These are phyloP conservation scores for Lepisosteus oculatus DNA, from an alignment of 2,113 vertebrate species.

Conservation along the genomic window DNA sequence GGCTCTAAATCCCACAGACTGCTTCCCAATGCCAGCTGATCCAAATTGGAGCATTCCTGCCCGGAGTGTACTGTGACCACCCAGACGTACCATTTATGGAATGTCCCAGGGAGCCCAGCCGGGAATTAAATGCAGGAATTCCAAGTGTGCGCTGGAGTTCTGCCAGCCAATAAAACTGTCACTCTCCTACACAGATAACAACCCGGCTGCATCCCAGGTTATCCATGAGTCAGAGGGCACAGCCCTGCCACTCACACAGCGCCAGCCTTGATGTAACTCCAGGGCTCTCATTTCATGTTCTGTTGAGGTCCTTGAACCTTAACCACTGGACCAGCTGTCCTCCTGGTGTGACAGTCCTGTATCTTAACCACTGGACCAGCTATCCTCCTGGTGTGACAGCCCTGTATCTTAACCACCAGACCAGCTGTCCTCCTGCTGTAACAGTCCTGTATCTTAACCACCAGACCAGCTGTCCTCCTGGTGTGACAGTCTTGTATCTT, in stretches of 20 bases:
- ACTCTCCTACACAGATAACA: neutral
- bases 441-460: no score
- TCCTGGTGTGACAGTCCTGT: no score
- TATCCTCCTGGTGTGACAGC: no score
- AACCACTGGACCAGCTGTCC: no score
- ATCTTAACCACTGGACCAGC: no score
- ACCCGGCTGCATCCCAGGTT: neutral
- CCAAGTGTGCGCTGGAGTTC: neutral
- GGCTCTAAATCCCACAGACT: conserved; percentile 55
- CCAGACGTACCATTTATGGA: conserved; percentile 69
- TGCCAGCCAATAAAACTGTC: neutral
- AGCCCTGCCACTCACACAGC: neutral
- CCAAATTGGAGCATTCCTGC: conserved; percentile 58
- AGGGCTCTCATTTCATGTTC: neutral
- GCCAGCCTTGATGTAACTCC: neutral
- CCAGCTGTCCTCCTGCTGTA: no score
- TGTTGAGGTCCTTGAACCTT: no score
- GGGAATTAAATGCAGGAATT: conserved; percentile 37
- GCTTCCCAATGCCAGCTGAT: conserved; percentile 50
- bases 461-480: no score
- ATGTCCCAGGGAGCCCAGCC: conserved; percentile 43
- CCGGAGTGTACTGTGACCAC: conserved; percentile 22
- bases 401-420: no score
- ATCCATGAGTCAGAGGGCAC: neutral
- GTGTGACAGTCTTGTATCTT: no score